Evolutionary conservation across 2,888 invertebrate genomes (phyloP), one percentile per base, ranked within the genome.

Genomic region (Drosophila fungiperda): DNA sequence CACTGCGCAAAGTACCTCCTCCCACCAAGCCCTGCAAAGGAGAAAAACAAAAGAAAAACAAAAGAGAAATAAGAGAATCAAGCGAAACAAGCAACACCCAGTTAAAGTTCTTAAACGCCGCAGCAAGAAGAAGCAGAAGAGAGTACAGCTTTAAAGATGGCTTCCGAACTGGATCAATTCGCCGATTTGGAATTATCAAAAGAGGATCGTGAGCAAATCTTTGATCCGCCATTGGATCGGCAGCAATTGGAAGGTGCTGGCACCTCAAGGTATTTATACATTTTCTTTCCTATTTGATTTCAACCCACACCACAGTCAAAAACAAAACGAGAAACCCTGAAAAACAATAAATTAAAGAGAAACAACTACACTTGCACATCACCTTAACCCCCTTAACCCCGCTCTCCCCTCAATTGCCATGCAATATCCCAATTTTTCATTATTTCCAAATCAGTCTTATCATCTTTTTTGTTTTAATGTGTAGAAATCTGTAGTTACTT

Each of bases 161-260:
- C 93, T 83, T 93, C 93, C 81, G 93, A 93, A 90, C 89, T 93
- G 90, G 93, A 95, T 92, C 96, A 96, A 92, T 96, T 96, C 93
- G 95, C 95, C 92, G 96, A 96, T 90, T 94, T 95, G 90, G 95
- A 95, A 92, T 93, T 95, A 80, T 95, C 95, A 76, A 95, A 95
- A 92, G 96, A 96, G 92, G 96, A 96, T 92, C 95, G 95, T 87
- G 96, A 96, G 93, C 96, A 96, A 94, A 95, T 95, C 90, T 96
- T 95, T 93, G 96, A 96, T 93, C 95, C 94, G 87, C 92, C 92
- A 73, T 89, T 92, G 89, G 92, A 92, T 90, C 92, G 92, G 87
- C 93, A 92, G 89, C 92, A 92, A 91, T 82, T 93, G 93, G 93
- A 93, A 90, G 93, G 93, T 93, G 92, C 92, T 91, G 92, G 92